Evolutionary conservation across 1,140 invertebrate species (phyloP).

Genomic region (Drosophila nasuta): DNA sequence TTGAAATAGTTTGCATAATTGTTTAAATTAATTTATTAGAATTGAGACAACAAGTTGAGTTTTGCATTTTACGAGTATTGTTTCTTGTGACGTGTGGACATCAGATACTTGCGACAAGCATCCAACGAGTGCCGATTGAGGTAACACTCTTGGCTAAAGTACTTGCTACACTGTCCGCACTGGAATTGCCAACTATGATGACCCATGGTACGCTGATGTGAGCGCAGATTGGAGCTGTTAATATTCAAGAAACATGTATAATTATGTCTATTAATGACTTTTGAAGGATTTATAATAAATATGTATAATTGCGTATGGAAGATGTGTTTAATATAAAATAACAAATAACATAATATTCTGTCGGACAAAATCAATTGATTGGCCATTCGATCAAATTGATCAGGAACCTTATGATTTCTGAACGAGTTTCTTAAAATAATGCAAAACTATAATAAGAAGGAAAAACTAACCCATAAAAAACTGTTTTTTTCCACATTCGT

Average conservation of each 20-base stretch:
- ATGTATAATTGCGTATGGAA: background rate
- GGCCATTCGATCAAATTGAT: no score
- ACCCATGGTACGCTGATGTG: conserved; percentile 89
- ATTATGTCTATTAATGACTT: no score
- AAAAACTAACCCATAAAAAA: no score
- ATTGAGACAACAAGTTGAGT: background rate
- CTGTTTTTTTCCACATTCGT: no score
- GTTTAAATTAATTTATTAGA: conserved; percentile 9
- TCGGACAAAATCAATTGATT: no score
- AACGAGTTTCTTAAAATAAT: no score
- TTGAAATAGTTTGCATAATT: background rate
- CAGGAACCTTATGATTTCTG: no score
- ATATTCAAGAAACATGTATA: no score
- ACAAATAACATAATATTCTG: no score
- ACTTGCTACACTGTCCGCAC: conserved; percentile 88
- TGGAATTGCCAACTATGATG: conserved; percentile 90
- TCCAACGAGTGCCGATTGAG: conserved; percentile 90
- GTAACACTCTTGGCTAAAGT: conserved; percentile 91
- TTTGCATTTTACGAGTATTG: background rate
- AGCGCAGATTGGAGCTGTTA: conserved; percentile 88
- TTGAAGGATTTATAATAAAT: no score
- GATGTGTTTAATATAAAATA: background rate
- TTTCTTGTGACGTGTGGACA: conserved; percentile 45
- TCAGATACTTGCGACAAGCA: conserved; percentile 88
- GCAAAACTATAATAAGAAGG: no score